Evolutionary conservation across 1,140 invertebrate genomes (phyloP), one percentile per base, ranked within the genome.

Genomic region (Bombus pascuorum): DNA sequence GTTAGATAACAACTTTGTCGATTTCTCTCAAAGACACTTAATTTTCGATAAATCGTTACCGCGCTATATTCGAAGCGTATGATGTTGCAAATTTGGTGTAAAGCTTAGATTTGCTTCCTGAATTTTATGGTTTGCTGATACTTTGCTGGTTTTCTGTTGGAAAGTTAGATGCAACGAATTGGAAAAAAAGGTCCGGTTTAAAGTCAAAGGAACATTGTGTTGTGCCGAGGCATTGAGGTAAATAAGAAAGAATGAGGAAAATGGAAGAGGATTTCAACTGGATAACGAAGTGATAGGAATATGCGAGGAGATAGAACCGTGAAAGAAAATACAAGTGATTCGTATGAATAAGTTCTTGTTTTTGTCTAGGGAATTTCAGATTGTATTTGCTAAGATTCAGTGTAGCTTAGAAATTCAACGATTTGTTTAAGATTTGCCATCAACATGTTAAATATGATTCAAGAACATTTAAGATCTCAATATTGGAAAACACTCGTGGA

Each of bases 151-250:
- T 22, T 42, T n/a, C 34, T 15, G 12, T 62, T 42, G 15, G 32
- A 42, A 68, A 42, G n/a, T 57, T 47, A n/a, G 2, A 5, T 5
- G 44, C 28, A n/a, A 42, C 2, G 3, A 34, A 53, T n/a, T 22
- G 57, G 1, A 5, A 47, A 18, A 22, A 25, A 39, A 18, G 12
- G 25, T 53, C 39, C 32, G 32, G 4, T 47, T 47, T 42, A 47
- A 68, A 66, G 77, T 79, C 77, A 66, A 68, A 79, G 77, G 22
- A 47, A 47, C 12, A 22, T 32, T 37, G 22, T 34, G 28, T 42
- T 42, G n/a, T 18, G 37, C 22, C 6, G 13, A 39, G 59, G 32
- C 10, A 59, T 39, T 57, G 1, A 32, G 34, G 28, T 25, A 62
- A 77, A 59, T 39, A 59, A 39, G 34, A 42, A 42, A 77, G 34